phyloP scores from a whole-genome alignment of 2,888 invertebrate species.

The Epirrhoe tristata region DNA sequence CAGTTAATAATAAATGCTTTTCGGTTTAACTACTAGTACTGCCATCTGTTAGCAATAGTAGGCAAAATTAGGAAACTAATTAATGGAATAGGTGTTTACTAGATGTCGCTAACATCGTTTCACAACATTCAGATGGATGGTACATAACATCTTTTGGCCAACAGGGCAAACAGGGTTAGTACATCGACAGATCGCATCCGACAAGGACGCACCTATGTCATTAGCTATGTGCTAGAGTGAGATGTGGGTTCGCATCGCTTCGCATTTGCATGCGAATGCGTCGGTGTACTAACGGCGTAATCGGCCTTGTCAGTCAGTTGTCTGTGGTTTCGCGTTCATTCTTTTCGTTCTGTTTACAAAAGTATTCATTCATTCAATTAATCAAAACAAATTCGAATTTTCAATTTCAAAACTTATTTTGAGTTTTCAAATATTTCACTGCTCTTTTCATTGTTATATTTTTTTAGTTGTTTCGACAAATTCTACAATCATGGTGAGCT shows the following conservation, averaged over 20 bases:
- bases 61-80: neutral
- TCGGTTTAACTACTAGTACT: neutral
- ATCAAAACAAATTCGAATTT: slow-evolving; percentile 1
- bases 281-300: too few species aligned
- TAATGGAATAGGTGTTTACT: neutral
- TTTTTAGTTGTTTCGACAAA: slow-evolving; percentile 2
- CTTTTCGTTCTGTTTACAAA: slow-evolving; percentile 4
- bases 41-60: neutral
- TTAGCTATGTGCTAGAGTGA: too few species aligned
- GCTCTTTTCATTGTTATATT: neutral
- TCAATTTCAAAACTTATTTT: slow-evolving; percentile 12
- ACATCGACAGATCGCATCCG: too few species aligned
- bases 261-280: too few species aligned
- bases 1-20: neutral
- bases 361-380: neutral
- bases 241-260: too few species aligned
- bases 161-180: too few species aligned
- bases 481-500: slow-evolving; percentile 17
- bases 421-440: neutral
- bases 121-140: too few species aligned
- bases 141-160: too few species aligned
- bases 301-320: too few species aligned
- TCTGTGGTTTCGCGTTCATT: neutral
- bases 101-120: neutral
- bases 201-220: too few species aligned